Conservation (phyloP, 2,113 vertebrate species). For the Crotophaga sulcirostris region DNA sequence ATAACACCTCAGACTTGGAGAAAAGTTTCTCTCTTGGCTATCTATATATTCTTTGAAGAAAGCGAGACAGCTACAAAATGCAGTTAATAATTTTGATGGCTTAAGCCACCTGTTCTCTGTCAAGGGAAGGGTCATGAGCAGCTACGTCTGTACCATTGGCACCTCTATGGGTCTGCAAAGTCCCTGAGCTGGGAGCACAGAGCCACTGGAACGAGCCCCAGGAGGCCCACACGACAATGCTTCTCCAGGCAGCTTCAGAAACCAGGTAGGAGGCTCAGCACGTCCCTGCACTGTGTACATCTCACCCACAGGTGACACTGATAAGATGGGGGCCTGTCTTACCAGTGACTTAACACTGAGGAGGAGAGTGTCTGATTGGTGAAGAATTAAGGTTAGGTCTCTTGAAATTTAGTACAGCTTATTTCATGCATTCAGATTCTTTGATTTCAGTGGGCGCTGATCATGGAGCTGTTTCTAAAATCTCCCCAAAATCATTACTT, state of each 20-base stretch:
- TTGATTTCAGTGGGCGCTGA: not conserved
- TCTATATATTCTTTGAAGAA: not conserved
- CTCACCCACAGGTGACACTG: not conserved
- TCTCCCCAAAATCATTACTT: not conserved
- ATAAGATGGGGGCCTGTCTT: not conserved
- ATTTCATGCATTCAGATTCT: not conserved
- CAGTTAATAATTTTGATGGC: not conserved
- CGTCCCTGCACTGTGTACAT: accelerated
- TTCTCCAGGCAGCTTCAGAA: not conserved
- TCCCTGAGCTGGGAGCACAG: not conserved
- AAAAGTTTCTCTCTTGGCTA: not conserved
- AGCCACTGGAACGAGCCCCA: not conserved
- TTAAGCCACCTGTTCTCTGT: not conserved
- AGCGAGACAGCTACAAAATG: not conserved
- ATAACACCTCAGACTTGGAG: not conserved
- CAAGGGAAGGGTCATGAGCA: not conserved
- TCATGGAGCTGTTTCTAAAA: not conserved
- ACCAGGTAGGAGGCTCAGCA: not conserved
- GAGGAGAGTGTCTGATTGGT: not conserved
- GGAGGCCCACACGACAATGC: accelerated
- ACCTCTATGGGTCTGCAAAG: not conserved
- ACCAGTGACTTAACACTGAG: not conserved
- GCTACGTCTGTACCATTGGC: not conserved
- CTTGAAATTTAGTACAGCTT: not conserved
- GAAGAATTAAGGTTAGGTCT: not conserved